phyloP scores from a whole-genome alignment of 2,888 invertebrate genomes.

The Alitta virens region DNA sequence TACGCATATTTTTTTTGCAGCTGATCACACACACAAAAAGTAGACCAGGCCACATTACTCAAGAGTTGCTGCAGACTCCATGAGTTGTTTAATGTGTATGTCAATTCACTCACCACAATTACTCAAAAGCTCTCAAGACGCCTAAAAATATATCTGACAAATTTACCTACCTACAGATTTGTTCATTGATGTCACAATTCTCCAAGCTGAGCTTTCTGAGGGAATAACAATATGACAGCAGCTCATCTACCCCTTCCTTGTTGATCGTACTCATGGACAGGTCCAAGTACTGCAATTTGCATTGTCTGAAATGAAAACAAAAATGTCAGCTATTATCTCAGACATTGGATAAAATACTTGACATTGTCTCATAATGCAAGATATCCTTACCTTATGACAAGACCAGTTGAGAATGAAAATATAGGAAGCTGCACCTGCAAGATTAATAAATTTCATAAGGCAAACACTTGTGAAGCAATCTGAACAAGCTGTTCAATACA shows the following conservation, averaged over 20 bases:
- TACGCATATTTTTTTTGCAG: no score
- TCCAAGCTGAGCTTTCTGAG: slow-evolving; percentile 84
- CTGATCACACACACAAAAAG: no score
- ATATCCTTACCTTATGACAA: not conserved
- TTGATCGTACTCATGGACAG: slow-evolving; percentile 76
- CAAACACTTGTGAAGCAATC: no score
- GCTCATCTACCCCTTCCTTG: slow-evolving; percentile 45
- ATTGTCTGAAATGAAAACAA: slow-evolving; percentile 33
- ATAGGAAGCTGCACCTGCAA: not conserved
- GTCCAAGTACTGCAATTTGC: slow-evolving; percentile 76
- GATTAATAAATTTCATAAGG: not conserved
- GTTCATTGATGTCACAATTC: slow-evolving; percentile 67
- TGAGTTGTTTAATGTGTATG: no score
- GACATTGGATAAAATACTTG: not conserved
- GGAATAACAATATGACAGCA: slow-evolving; percentile 69
- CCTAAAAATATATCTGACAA: not conserved
- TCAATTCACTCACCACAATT: no score
- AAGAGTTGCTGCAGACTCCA: no score
- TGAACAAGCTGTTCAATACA: no score
- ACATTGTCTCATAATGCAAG: no score
- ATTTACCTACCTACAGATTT: slow-evolving; percentile 62
- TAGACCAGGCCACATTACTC: no score
- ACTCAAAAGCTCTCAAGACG: no score
- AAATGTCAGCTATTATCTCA: not conserved
- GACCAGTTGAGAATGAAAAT: not conserved